A percentile compares a stretch with the other conserved stretches of the same genome.
Conservation (phyloP, 1,140 invertebrate genomes). For the Cylas formicarius region DNA sequence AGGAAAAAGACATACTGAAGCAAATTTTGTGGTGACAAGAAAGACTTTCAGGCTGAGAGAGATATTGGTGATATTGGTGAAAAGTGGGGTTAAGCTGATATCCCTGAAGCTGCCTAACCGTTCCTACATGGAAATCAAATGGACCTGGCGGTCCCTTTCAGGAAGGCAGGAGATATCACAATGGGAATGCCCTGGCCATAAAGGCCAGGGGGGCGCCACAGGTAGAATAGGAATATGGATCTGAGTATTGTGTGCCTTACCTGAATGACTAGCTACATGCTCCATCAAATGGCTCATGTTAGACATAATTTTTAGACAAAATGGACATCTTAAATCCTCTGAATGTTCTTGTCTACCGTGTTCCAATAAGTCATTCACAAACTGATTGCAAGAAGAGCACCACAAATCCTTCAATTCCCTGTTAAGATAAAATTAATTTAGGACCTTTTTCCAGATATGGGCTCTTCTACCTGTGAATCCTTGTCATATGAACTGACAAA, state of each 20-base stretch:
- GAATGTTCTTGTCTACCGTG: slow-evolving; percentile 8
- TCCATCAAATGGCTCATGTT: slow-evolving; percentile 19
- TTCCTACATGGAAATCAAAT: neutral
- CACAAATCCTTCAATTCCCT: slow-evolving; percentile 20
- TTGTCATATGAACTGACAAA: slow-evolving; percentile 16
- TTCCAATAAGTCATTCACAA: slow-evolving; percentile 9
- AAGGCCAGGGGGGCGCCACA: too few relatives aligned
- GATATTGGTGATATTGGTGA: too few relatives aligned
- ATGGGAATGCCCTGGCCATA: too few relatives aligned
- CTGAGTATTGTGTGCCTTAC: too few relatives aligned
- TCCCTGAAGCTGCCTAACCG: neutral
- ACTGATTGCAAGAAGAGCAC: slow-evolving; percentile 19
- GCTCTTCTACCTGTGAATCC: slow-evolving; percentile 15
- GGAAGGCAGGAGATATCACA: too few relatives aligned
- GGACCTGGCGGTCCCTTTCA: neutral
- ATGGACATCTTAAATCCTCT: slow-evolving; percentile 21
- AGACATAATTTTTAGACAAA: slow-evolving; percentile 15
- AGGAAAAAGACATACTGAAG: too few relatives aligned
- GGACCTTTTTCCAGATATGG: neutral
- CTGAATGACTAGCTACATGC: slow-evolving; percentile 19
- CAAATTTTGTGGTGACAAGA: too few relatives aligned
- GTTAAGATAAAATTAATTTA: neutral
- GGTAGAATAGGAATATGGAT: too few relatives aligned
- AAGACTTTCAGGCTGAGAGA: too few relatives aligned
- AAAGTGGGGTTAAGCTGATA: too few relatives aligned